Conservation (phyloP, 2,797 vertebrate genomes). For the Epinephelus coioides region DNA sequence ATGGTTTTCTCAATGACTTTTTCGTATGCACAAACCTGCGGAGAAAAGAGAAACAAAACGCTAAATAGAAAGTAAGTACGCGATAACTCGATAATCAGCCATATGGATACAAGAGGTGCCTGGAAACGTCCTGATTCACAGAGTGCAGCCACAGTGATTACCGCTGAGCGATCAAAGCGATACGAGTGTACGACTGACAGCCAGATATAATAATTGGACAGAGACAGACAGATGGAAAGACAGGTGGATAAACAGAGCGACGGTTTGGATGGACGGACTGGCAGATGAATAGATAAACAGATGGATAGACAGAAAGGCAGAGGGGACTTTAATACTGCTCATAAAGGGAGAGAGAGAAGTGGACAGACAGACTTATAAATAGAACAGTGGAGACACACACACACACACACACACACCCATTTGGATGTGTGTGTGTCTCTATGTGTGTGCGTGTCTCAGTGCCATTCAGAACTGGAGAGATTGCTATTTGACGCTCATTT, state of each 20-base stretch:
- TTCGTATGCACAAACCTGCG: not conserved
- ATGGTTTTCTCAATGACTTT: not conserved
- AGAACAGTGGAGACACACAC: constrained; percentile 13
- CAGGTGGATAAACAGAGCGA: constrained; percentile 66
- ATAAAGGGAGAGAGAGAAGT: constrained; percentile 47
- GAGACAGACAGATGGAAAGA: constrained; percentile 69
- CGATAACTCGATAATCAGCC: constrained; percentile 1
- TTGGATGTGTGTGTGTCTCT: constrained; percentile 8
- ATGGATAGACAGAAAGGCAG: constrained; percentile 66
- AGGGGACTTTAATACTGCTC: constrained; percentile 48
- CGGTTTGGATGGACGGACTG: constrained; percentile 57
- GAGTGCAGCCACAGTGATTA: constrained; percentile 21
- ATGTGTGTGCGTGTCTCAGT: constrained; percentile 12
- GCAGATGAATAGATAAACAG: constrained; percentile 66
- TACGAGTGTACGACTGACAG: constrained; percentile 48
- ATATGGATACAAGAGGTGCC: not conserved
- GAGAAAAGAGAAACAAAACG: not conserved
- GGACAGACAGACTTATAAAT: constrained; percentile 50
- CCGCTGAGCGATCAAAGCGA: constrained; percentile 43
- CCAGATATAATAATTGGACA: constrained; percentile 53
- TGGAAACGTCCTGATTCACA: constrained; percentile 11
- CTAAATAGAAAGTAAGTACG: not conserved
- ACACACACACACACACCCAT: constrained; percentile 11
- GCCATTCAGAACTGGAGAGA: constrained; percentile 13
- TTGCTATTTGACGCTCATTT: constrained; percentile 43